phyloP scores from a whole-genome alignment of 1,140 invertebrate genomes.

The Heterodera schachtii region DNA sequence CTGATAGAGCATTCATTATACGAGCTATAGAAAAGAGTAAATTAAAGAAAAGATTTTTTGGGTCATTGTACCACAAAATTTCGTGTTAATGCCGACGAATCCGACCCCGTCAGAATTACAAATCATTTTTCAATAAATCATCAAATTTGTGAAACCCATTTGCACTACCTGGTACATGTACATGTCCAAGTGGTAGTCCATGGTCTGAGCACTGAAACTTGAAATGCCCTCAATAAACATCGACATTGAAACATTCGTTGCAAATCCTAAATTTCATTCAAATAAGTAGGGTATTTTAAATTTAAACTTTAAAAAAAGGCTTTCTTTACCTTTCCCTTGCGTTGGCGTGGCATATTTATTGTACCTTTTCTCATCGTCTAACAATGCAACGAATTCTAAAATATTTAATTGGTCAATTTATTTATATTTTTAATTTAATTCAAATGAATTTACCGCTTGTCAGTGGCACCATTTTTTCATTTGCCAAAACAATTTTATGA shows the following conservation, averaged over 20 bases:
- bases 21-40: no score
- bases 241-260: slow-evolving; percentile 64
- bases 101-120: neutral
- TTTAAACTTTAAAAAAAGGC: neutral
- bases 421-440: neutral
- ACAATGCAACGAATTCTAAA: slow-evolving; percentile 52
- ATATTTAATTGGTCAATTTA: neutral
- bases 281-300: no score
- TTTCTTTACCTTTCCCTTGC: slow-evolving; percentile 57
- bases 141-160: neutral
- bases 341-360: slow-evolving; percentile 63
- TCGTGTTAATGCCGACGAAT: no score
- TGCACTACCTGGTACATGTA: slow-evolving; percentile 61
- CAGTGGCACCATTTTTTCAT: slow-evolving; percentile 6
- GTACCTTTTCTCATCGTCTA: slow-evolving; percentile 51
- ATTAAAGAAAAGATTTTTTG: no score
- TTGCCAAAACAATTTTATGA: neutral
- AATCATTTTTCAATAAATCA: neutral
- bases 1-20: no score
- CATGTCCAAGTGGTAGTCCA: slow-evolving; percentile 64
- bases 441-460: slow-evolving; percentile 1
- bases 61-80: no score
- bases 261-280: slow-evolving; percentile 38
- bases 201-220: slow-evolving; percentile 62
- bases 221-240: slow-evolving; percentile 66